These are phyloP conservation scores for Drosophila seguyi DNA, from an alignment of 1,140 invertebrate genomes.

Conservation along the genomic window DNA sequence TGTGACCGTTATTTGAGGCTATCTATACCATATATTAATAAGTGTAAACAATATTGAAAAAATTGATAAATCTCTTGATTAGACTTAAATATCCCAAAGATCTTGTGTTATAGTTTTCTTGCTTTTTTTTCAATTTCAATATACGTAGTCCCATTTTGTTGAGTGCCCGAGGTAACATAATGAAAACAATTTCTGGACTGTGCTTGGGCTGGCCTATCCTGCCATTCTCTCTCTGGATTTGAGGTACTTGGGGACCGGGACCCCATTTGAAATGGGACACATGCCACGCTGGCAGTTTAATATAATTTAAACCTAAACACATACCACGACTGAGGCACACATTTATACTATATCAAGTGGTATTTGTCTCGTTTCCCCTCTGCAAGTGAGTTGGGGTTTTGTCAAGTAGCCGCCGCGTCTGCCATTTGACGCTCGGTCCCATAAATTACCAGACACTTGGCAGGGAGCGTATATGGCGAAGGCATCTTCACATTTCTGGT, in stretches of 20 bases:
- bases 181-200: slow-evolving; percentile 68
- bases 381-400: slow-evolving; percentile 52
- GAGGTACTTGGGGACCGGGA: slow-evolving; percentile 9
- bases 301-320: slow-evolving; percentile 81
- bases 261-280: slow-evolving; percentile 70
- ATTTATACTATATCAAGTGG: slow-evolving; percentile 41
- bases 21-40: too few relatives aligned
- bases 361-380: slow-evolving; percentile 27
- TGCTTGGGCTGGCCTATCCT: not conserved
- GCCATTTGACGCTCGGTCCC: slow-evolving; percentile 72
- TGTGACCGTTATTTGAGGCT: too few relatives aligned
- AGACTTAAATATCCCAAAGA: too few relatives aligned
- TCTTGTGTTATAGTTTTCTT: too few relatives aligned
- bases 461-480: slow-evolving; percentile 32
- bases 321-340: slow-evolving; percentile 51
- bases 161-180: slow-evolving; percentile 58
- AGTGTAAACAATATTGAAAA: too few relatives aligned
- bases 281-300: slow-evolving; percentile 80
- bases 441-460: slow-evolving; percentile 78
- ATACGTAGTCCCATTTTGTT: not conserved
- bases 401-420: slow-evolving; percentile 77
- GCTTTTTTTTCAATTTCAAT: not conserved
- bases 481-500: slow-evolving; percentile 79
- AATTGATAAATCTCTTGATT: too few relatives aligned
- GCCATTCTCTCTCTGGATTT: slow-evolving; percentile 9